Conservation (phyloP, 2,113 vertebrate genomes). For the Centrocercus urophasianus region DNA sequence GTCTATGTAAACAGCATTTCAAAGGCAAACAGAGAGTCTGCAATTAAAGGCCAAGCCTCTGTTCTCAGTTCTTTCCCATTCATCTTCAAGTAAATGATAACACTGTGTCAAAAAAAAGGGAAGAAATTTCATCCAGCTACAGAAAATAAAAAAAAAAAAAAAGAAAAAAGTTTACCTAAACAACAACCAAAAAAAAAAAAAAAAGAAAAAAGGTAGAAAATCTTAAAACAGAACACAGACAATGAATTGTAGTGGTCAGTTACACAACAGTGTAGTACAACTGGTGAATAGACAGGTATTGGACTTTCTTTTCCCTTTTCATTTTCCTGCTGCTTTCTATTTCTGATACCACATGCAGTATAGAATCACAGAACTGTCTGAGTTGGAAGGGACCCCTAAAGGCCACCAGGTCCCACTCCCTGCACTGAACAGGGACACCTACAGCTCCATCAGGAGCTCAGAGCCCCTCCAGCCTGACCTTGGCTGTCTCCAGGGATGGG, state of each 20-base stretch:
- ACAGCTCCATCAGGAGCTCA: no score
- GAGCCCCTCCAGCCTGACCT: no score
- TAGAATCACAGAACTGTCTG: no score
- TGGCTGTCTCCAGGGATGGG: no score
- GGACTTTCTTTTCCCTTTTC: background rate
- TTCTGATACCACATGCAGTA: background rate
- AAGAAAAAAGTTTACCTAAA: background rate
- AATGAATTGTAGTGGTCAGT: background rate
- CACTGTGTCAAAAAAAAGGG: background rate
- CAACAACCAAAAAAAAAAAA: no score
- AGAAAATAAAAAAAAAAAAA: background rate
- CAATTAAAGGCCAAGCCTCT: background rate
- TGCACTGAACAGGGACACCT: no score
- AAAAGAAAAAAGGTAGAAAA: background rate
- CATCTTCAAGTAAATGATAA: background rate
- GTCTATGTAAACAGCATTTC: background rate
- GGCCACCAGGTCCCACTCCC: no score
- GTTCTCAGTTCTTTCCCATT: background rate
- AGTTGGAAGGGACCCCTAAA: no score
- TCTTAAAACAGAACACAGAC: background rate
- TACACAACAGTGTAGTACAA: background rate
- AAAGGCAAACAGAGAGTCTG: background rate
- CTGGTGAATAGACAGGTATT: background rate
- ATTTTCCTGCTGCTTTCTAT: background rate
- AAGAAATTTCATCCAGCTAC: background rate